Evolutionary conservation across 64 coral and sea anemone genomes (phyloP).

Genomic region (Orbicella faveolata): DNA sequence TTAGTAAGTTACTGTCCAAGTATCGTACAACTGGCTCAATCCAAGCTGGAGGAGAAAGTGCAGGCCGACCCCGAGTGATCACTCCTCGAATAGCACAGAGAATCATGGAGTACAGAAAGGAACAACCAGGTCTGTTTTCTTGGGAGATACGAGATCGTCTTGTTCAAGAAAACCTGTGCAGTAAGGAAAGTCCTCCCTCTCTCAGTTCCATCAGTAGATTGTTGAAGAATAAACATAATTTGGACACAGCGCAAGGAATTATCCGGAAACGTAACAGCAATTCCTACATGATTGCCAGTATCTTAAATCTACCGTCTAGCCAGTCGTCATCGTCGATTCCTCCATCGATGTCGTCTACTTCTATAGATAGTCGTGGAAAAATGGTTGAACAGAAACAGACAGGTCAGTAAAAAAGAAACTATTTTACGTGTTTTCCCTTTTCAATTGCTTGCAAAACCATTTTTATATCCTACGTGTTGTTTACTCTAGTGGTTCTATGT

Average conservation of each 20-base stretch:
- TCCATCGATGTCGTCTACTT: background rate
- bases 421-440: background rate
- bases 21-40: constrained; percentile 49
- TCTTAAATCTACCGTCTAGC: background rate
- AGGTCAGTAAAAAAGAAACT: background rate
- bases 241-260: too few relatives aligned
- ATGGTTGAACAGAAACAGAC: background rate
- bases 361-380: background rate
- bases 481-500: too few relatives aligned
- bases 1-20: constrained; percentile 49
- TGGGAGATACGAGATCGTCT: constrained; percentile 72
- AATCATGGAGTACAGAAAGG: constrained; percentile 39
- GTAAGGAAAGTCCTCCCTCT: constrained; percentile 36
- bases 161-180: constrained; percentile 49
- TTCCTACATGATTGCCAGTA: background rate
- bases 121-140: constrained; percentile 64
- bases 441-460: background rate
- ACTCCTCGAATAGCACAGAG: constrained; percentile 42
- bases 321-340: background rate
- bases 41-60: constrained; percentile 20
- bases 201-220: constrained; percentile 69
- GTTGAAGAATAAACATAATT: constrained; percentile 47
- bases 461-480: too few relatives aligned
- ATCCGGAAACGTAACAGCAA: background rate
- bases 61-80: constrained; percentile 48